Conservation (phyloP, 2,888 invertebrate species). For the Proisotoma minuta region DNA sequence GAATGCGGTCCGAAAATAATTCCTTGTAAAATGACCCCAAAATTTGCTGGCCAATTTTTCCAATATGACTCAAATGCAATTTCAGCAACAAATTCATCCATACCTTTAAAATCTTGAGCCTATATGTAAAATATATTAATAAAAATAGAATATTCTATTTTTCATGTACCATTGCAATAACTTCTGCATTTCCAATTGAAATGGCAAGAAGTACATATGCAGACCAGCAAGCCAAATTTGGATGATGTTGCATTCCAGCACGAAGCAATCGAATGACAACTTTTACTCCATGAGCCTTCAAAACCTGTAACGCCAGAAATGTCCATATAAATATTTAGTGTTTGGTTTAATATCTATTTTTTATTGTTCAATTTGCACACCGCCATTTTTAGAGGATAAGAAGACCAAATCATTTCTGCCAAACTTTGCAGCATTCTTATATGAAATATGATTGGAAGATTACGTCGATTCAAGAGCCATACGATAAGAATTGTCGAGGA, state of each 20-base stretch:
- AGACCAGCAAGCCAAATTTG: conserved; percentile 38
- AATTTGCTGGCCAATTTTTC: conserved; percentile 45
- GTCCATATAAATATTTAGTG: not conserved
- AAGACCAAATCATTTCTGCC: conserved; percentile 39
- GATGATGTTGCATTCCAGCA: conserved; percentile 12
- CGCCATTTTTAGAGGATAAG: conserved; percentile 23
- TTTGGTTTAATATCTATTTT: not conserved
- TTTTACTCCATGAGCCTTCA: conserved; percentile 26
- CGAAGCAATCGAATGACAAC: conserved; percentile 27
- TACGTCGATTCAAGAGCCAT: conserved; percentile 37
- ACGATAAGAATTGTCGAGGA: conserved; percentile 27
- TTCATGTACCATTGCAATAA: conserved; percentile 26
- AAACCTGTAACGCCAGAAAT: conserved; percentile 22
- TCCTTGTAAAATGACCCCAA: conserved; percentile 39
- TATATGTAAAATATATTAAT: not conserved
- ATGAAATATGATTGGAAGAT: conserved; percentile 24
- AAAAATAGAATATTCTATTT: not conserved
- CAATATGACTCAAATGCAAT: conserved; percentile 38
- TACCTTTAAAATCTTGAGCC: not conserved
- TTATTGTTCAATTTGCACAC: conserved; percentile 20
- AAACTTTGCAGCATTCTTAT: conserved; percentile 32
- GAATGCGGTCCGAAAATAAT: conserved; percentile 39
- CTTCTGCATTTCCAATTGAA: conserved; percentile 26
- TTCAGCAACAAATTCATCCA: conserved; percentile 37
- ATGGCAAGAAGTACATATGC: conserved; percentile 34